A percentile compares a stretch with the other conserved stretches of the same genome.
Conservation (phyloP, 1,140 invertebrate species). For the Drosophila bifasciata region DNA sequence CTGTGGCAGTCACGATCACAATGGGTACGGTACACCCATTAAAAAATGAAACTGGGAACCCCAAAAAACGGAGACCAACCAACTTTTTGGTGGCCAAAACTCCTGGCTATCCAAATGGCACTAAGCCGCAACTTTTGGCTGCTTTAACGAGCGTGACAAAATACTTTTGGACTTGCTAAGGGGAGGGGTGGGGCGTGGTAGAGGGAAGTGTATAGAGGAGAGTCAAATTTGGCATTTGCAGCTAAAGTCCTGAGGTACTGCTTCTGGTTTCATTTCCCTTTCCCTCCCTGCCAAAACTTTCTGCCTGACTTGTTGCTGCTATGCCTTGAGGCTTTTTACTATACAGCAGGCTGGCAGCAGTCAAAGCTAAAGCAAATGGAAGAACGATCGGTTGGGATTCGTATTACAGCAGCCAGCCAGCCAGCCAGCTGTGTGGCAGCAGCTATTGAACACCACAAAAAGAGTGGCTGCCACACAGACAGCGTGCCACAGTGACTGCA, state of each 20-base stretch:
- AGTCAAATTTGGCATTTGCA: not conserved
- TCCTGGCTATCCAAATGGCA: constrained; percentile 4
- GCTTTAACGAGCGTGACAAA: constrained; percentile 50
- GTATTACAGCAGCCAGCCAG: too few relatives aligned
- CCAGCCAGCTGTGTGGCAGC: too few relatives aligned
- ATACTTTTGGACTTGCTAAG: constrained; percentile 13
- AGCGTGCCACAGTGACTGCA: too few relatives aligned
- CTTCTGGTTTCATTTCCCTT: too few relatives aligned
- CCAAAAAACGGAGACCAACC: not conserved
- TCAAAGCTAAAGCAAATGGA: too few relatives aligned
- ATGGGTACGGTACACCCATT: constrained; percentile 35
- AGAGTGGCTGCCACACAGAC: too few relatives aligned
- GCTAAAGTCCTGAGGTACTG: not conserved
- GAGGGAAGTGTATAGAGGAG: not conserved
- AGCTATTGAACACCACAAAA: too few relatives aligned
- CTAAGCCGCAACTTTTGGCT: constrained; percentile 50
- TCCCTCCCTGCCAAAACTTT: too few relatives aligned
- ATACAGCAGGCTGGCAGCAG: too few relatives aligned
- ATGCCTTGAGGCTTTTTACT: too few relatives aligned
- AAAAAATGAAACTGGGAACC: constrained; percentile 14
- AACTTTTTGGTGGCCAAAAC: not conserved
- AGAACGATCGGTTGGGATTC: too few relatives aligned
- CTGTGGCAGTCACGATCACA: constrained; percentile 41
- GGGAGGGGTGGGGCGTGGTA: not conserved
- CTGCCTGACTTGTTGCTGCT: too few relatives aligned